These are phyloP conservation scores for Sebastes iracundus DNA, from an alignment of 2,797 vertebrate species.

Conservation along the genomic window DNA sequence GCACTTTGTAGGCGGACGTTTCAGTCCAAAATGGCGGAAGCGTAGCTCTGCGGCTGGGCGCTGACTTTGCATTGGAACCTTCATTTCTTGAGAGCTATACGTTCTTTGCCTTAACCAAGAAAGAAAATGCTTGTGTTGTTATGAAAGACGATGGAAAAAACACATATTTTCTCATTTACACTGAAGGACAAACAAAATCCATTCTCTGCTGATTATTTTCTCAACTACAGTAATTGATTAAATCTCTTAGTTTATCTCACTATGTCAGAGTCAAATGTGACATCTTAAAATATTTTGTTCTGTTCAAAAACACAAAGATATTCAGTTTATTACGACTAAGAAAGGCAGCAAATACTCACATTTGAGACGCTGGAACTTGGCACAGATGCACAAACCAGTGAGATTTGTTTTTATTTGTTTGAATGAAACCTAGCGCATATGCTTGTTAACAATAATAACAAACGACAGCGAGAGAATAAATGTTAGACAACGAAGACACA, in stretches of 20 bases:
- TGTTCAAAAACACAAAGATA: background rate
- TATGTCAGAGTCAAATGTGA: background rate
- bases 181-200: background rate
- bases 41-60: too few species aligned
- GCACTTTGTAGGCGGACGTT: too few species aligned
- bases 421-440: constrained; percentile 80
- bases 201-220: background rate
- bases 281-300: background rate
- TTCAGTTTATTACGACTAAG: background rate
- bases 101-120: too few species aligned
- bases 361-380: background rate
- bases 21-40: too few species aligned
- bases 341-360: background rate
- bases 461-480: constrained; percentile 42
- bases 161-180: background rate
- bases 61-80: too few species aligned
- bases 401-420: constrained; percentile 77
- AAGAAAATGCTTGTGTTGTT: background rate
- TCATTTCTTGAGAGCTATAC: rapidly evolving
- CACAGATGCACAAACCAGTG: constrained; percentile 87
- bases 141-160: background rate
- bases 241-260: background rate
- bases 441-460: constrained; percentile 80
- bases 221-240: background rate
- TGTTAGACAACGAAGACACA: constrained; percentile 63